phyloP scores from a whole-genome alignment of 2,113 vertebrate species.

The Dicaeum eximium region DNA sequence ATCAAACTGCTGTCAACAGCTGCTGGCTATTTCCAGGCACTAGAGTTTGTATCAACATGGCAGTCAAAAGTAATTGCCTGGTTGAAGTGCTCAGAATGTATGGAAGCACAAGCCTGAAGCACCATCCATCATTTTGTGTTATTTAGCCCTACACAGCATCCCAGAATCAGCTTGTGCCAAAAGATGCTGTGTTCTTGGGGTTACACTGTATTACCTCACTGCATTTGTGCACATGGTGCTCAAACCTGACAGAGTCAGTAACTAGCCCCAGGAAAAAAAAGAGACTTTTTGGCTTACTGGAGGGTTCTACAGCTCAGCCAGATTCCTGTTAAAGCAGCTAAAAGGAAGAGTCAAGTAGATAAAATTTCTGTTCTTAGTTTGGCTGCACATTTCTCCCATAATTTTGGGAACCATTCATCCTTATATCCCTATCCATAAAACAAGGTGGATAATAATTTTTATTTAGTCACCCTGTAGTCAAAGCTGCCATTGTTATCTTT shows the following conservation, averaged over 20 bases:
- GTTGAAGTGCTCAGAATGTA: neutral
- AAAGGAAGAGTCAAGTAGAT: neutral
- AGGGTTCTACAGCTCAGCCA: neutral
- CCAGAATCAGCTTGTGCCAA: neutral
- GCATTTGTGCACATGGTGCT: accelerated
- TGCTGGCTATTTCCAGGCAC: neutral
- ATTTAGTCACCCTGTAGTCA: neutral
- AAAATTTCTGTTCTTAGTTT: neutral
- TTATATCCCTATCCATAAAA: neutral
- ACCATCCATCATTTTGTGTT: neutral
- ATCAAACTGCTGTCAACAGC: neutral
- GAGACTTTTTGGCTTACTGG: neutral
- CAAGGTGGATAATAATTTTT: neutral
- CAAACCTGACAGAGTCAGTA: neutral
- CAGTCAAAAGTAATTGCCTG: neutral
- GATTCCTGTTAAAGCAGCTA: neutral
- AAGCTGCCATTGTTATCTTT: neutral
- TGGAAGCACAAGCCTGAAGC: neutral
- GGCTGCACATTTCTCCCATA: neutral
- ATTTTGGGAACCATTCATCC: neutral
- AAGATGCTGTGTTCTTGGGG: neutral
- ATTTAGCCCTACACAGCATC: neutral
- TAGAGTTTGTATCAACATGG: neutral
- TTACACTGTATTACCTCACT: neutral
- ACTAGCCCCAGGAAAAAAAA: neutral